Evolutionary conservation across 1,140 invertebrate species (phyloP), one percentile per base, ranked within the genome.

Genomic region (Cotesia chilonis): DNA sequence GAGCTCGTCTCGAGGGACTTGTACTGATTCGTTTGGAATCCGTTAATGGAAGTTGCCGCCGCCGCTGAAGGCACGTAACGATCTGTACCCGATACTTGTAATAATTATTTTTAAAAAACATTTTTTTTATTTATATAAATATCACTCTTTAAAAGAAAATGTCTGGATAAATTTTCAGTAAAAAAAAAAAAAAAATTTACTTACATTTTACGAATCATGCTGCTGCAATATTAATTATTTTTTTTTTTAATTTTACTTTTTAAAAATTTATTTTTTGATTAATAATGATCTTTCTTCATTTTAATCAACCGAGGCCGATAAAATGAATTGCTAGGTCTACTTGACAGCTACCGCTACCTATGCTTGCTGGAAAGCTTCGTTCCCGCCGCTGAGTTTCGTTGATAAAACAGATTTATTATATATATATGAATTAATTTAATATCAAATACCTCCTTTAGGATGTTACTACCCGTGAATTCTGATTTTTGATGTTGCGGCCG

Each of bases 401-500:
- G 66, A 14, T 68, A 68, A 68, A 54, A 35, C 51, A 68, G 66
- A 37, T 28, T 47, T 61, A 37, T 63, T 64, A 52, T 47, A 37
- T 2, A 28, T 28, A 28, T 28, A 1, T 28, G 28, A 3, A 28
- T 54, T 52, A 28, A 57, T 66, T 66, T 28, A 55, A 66, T 52
- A 37, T 66, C 2, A 67, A 64, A 72, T 14, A 75, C 74, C 71
- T 75, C 69, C 67, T 75, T 10, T 0, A 64, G 6, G 12, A 14
- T 47, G 41, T 52, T 75, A 66, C 60, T 75, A 54, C 28, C 71
- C 74, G 65, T 54, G 52, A 64, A 65, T 61, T 65, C 55, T 59
- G 64, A 73, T 73, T 73, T 71, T 70, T 63, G 68, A 68, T 68
- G 59, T 73, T 65, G 59, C 74, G 74, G 63, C 71, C 74, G 74